Evolutionary conservation across 2,888 invertebrate genomes (phyloP).

Genomic region (Spilosoma lubricipeda): DNA sequence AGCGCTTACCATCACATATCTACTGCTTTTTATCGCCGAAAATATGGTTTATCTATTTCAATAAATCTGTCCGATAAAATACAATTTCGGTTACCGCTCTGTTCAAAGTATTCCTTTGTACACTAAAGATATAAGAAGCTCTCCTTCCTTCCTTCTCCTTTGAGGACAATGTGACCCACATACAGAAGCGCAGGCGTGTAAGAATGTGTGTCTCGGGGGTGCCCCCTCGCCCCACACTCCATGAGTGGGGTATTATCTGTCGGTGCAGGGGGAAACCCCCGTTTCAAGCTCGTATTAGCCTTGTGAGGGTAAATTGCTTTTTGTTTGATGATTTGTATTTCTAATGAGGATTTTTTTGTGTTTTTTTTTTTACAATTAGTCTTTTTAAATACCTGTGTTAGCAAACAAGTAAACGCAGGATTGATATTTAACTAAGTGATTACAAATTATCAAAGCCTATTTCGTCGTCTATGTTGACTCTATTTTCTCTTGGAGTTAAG

Average conservation of each 20-base stretch:
- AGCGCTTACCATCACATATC: neutral
- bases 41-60: neutral
- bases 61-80: neutral
- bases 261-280: conserved; percentile 47
- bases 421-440: neutral
- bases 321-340: conserved; percentile 46
- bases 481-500: neutral
- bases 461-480: neutral
- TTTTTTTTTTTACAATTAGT: conserved; percentile 12
- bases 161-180: conserved; percentile 79
- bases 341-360: conserved; percentile 31
- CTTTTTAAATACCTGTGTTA: no score
- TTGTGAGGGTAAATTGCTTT: conserved; percentile 51
- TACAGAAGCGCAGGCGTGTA: conserved; percentile 77
- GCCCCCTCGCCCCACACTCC: conserved; percentile 51
- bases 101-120: conserved; percentile 34
- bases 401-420: no score
- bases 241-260: conserved; percentile 65
- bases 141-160: conserved; percentile 57
- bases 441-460: no score
- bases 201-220: conserved; percentile 75
- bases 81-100: neutral
- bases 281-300: conserved; percentile 56
- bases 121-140: conserved; percentile 37
- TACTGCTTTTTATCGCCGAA: neutral